Evolutionary conservation across 2,888 invertebrate genomes (phyloP), one percentile per base, ranked within the genome.

Genomic region (Archips xylosteana): DNA sequence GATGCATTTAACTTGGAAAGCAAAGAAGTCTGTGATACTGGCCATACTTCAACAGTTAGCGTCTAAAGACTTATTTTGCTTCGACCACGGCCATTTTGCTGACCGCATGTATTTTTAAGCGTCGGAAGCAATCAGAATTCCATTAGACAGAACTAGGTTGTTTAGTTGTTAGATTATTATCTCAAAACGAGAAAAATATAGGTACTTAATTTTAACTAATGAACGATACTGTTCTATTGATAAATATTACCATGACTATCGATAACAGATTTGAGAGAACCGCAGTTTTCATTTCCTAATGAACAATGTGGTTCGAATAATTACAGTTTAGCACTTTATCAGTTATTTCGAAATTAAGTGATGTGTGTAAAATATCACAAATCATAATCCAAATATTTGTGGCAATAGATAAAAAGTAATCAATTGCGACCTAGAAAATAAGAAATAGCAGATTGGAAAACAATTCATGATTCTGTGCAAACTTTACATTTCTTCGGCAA

Each of bases 11-110:
- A 64, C 42, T 69, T 68, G 23, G 32, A 76, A 71, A 71, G 69
- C 60, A 68, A 67, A 75, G 67, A 70, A 60, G 74, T 68, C 65
- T 65, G 65, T 76, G 74, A 75, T 73, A 61, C 76, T 72, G 76
- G 76, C 76, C 74, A 74, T 74, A 74, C 54, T 70, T 59, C 66
- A 63, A 47, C 49, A 74, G 70, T 74, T 65, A 42, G 47, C 54
- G 54, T 72, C 67, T 63, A 65, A 61, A 63, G 63, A 72, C 67
- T 75, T 72, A 72, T 68, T 75, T 75, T 60, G 68, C 65, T 23
- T 72, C 57, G 59, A 45, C 47, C 32, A 73, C 49, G 59, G 63
- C 47, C 71, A 47, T 57, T 45, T 42, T 39, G 62, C 63, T 13
- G 32, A 57, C 57, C 63, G 57, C 63, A 63, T 59, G 62, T 68